Conservation (phyloP, 1,140 invertebrate species). For the Teleogryllus occipitalis region DNA sequence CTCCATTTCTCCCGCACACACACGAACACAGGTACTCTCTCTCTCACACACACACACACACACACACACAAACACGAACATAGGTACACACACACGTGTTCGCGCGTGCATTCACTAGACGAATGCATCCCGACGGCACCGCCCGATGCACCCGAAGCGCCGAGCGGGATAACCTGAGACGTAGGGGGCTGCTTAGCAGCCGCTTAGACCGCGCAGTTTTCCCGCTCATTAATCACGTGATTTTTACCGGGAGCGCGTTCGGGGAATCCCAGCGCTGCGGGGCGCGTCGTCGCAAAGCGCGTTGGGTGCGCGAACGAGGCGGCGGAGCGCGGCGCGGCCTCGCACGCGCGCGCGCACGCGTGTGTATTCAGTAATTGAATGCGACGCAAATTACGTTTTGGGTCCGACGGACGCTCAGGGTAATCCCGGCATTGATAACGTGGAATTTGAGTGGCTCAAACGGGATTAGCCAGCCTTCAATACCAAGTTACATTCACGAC, state of each 20-base stretch:
- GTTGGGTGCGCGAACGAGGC: background rate
- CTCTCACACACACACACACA: no score
- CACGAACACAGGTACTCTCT: no score
- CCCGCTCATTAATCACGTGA: background rate
- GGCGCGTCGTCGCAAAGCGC: background rate
- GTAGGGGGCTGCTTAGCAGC: background rate
- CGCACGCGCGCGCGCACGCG: no score
- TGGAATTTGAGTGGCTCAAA: constrained; percentile 1
- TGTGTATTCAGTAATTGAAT: background rate
- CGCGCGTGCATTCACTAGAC: no score
- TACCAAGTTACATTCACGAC: background rate
- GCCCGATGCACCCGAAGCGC: background rate
- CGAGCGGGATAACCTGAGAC: no score
- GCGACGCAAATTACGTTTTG: constrained; percentile 3
- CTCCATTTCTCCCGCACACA: no score
- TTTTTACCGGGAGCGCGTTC: background rate
- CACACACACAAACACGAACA: no score
- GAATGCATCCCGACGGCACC: background rate
- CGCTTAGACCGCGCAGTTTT: background rate
- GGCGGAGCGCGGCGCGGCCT: no score
- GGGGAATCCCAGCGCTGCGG: background rate
- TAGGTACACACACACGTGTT: no score
- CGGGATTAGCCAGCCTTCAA: background rate
- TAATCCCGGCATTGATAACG: background rate
- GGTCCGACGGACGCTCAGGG: background rate